These are phyloP conservation scores for Dicrostonyx torquatus DNA, from an alignment of 2,797 vertebrate species.

Conservation along the genomic window DNA sequence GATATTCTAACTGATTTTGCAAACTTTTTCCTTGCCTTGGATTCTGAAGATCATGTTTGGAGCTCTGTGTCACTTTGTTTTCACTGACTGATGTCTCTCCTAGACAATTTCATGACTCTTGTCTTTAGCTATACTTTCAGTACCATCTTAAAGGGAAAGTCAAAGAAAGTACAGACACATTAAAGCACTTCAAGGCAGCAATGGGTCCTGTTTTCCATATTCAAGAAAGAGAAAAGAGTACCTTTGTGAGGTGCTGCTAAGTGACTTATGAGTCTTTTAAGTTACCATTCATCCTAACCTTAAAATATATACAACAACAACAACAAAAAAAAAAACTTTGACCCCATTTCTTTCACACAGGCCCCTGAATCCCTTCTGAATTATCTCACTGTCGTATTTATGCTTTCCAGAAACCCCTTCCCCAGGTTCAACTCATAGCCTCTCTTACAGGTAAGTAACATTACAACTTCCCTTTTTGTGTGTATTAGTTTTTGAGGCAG, in stretches of 20 bases:
- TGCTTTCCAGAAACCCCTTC: conserved; percentile 82
- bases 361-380: background rate
- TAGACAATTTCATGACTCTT: conserved; percentile 23
- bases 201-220: background rate
- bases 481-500: background rate
- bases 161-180: background rate
- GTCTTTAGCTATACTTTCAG: conserved; percentile 41
- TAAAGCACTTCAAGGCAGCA: background rate
- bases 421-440: conserved; percentile 75
- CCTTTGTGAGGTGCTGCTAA: background rate
- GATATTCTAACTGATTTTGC: conserved; percentile 36
- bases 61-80: background rate
- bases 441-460: conserved; percentile 79
- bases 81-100: background rate
- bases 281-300: background rate
- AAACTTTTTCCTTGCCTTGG: conserved; percentile 39
- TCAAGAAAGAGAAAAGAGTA: conserved; percentile 9
- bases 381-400: conserved; percentile 60
- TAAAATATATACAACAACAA: background rate
- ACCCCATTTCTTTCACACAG: background rate
- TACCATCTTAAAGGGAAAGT: conserved; percentile 30
- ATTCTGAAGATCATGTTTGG: background rate
- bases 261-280: conserved; percentile 19
- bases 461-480: background rate
- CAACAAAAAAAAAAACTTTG: conserved; percentile 13